Evolutionary conservation across 2,113 vertebrate genomes (phyloP), one percentile per base, ranked within the genome.

Genomic region (Varanus komodoensis): DNA sequence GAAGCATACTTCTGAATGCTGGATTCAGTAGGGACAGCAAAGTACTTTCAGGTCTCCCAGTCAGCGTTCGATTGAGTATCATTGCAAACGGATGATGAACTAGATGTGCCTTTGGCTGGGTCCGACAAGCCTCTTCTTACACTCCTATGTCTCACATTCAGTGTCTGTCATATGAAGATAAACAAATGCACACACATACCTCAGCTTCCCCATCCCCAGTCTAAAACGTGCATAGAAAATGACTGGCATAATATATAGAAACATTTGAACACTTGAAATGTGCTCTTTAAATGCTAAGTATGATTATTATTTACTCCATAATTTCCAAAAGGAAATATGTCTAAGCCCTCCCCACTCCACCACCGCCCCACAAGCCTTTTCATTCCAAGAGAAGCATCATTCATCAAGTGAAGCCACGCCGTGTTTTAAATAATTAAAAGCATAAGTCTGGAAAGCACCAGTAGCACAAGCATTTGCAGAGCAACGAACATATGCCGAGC

Each of bases 341-440:
- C 3, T 73, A n/a, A 29, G 17, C 32, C 44, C 44, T 6, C 23
- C 32, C 9, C 61, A 3, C 4, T 21, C 34, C n/a, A 57, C 85
- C 54, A 61, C 54, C 29, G 44, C 19, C 48, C 48, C 50, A 19
- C 48, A 34, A 82, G 78, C 78, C 64, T 23, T 84, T 79, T 79
- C 48, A 89, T 69, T 79, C 61, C 44, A 84, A 57, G 89, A 54
- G 75, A 54, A 79, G 73, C 48, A 89, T 85, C 78, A 85, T 85
- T 89, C 74, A 79, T 69, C 11, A 69, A 4, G 68, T 38, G 82
- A 85, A 89, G 23, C n/a, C 73, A 54, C 73, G 69, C n/a, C 75
- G 23, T 77, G 88, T 85, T 85, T 78, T 79, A 85, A 79, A 79
- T 80, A 69, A 89, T 89, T 89, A 89, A 85, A 89, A 89, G 75